Evolutionary conservation across 2,797 vertebrate genomes (phyloP), one percentile per base, ranked within the genome.

Genomic region (Scolopax rusticola): DNA sequence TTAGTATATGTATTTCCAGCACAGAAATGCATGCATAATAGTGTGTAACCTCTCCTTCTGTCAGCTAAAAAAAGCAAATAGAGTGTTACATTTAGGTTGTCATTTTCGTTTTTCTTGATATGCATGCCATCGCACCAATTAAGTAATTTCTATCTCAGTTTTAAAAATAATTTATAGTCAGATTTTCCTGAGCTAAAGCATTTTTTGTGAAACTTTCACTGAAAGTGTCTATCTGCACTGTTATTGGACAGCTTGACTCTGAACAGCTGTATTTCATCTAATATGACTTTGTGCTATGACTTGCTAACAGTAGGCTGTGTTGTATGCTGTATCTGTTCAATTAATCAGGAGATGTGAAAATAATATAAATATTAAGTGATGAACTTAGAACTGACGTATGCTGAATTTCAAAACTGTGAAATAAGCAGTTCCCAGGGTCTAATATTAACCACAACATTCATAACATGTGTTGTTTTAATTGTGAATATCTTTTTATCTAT

Each of bases 331-430:
- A 5, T 75, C 80, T 75, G 53, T 54, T 21, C 85, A 64, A 82
- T 71, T 75, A 73, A 75, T 83, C 40, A 48, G 76, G 69, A 89
- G 41, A 74, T 73, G 70, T 61, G 67, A 67, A 90, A 92, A 86
- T 84, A 69, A 93, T 51, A 59, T 25, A 65, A 95, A 88, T 93
- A 84, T 61, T 93, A 70, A 84, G 67, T 47, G 54, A 53, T 88
- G 27, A 68, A 41, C 86, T 88, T 90, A 71, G 50, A 73, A 53
- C 25, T 65, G 84, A 47, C 79, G 68, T 28, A 73, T 57, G 76
- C 70, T 74, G 77, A 76, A 38, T 87, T 91, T 89, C 70, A 84
- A 67, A 96, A 48, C 90, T 70, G 59, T 85, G 77, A 93, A 91
- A 76, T 23, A 59, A 76, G 75, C 2, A 3, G 43, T 82, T 94